Evolutionary conservation across 2,888 invertebrate species (phyloP).

Genomic region (Platynereis dumerilii): DNA sequence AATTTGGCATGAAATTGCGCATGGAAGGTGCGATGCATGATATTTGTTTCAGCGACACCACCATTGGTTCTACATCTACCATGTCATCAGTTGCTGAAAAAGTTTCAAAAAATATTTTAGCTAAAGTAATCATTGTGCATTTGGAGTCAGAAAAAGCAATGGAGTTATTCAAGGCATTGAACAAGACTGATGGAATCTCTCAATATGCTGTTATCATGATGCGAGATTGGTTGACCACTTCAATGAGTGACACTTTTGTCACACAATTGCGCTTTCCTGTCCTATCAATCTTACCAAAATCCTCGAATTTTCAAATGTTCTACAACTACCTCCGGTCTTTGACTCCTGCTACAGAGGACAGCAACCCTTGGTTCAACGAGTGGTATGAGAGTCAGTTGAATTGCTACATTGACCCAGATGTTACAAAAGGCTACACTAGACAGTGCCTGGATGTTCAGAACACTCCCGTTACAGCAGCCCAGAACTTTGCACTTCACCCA

Average conservation of each 20-base stretch:
- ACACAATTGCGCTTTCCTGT: neutral
- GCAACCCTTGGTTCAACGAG: constrained; percentile 45
- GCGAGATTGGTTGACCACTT: neutral
- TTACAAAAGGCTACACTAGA: constrained; percentile 36
- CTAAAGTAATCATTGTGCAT: constrained; percentile 1
- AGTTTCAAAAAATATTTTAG: neutral
- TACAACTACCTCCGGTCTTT: constrained; percentile 39
- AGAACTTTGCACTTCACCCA: constrained; percentile 31
- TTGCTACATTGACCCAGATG: constrained; percentile 48
- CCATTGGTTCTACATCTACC: neutral
- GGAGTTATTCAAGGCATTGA: neutral
- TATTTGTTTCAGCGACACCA: neutral
- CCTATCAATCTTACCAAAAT: neutral
- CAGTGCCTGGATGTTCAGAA: constrained; percentile 23
- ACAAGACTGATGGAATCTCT: neutral
- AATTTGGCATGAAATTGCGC: neutral
- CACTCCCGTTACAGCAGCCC: constrained; percentile 31
- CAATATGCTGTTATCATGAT: neutral
- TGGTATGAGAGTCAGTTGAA: constrained; percentile 48
- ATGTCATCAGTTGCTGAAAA: neutral
- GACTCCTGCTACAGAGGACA: constrained; percentile 29
- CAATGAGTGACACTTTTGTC: neutral
- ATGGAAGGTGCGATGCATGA: neutral
- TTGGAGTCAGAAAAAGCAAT: neutral
- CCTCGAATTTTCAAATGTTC: neutral